Evolutionary conservation across 2,797 vertebrate genomes (phyloP).

Genomic region (Notolepis coatsorum): DNA sequence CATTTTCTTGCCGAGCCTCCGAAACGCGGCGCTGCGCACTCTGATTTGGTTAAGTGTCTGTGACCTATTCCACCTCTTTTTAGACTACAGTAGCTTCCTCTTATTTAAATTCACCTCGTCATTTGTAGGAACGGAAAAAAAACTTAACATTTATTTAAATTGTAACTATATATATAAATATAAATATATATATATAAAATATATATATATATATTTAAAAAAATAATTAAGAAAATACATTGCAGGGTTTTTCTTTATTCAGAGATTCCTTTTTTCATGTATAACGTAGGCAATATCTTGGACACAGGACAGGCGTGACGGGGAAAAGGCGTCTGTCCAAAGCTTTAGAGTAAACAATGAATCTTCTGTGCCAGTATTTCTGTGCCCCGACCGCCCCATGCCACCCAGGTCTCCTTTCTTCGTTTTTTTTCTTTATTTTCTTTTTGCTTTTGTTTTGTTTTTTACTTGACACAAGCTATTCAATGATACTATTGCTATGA

Average conservation of each 20-base stretch:
- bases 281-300: constrained; percentile 81
- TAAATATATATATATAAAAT: constrained; percentile 54
- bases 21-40: constrained; percentile 76
- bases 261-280: constrained; percentile 75
- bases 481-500: constrained; percentile 89
- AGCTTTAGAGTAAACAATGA: constrained; percentile 70
- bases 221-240: constrained; percentile 62
- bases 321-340: constrained; percentile 71
- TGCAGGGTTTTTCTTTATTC: constrained; percentile 82
- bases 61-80: constrained; percentile 62
- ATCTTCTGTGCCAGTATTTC: constrained; percentile 90
- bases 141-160: constrained; percentile 78
- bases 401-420: constrained; percentile 58
- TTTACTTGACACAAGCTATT: constrained; percentile 85
- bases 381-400: constrained; percentile 64
- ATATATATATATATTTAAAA: constrained; percentile 82
- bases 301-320: constrained; percentile 79
- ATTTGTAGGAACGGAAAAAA: constrained; percentile 75
- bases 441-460: constrained; percentile 78
- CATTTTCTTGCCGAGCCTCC: constrained; percentile 66
- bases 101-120: constrained; percentile 81
- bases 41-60: constrained; percentile 71
- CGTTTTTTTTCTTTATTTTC: constrained; percentile 77
- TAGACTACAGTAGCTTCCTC: constrained; percentile 67
- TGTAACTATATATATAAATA: constrained; percentile 69